Conservation (phyloP, 2,888 invertebrate genomes). For the Panzeria rudis region DNA sequence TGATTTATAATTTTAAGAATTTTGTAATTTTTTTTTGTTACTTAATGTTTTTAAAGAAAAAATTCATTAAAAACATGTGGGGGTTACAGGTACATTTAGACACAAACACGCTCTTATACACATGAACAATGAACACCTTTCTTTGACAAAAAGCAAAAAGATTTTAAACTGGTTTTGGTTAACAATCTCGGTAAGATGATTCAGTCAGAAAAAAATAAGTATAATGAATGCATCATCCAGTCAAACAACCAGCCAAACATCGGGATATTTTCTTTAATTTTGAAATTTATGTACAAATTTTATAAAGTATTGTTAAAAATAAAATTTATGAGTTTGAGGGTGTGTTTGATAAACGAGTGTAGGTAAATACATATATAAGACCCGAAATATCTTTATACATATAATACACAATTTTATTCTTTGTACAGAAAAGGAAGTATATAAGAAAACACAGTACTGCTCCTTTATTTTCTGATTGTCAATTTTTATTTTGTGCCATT, state of each 20-base stretch:
- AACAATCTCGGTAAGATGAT: constrained; percentile 62
- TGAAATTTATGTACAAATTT: constrained; percentile 15
- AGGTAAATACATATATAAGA: constrained; percentile 1
- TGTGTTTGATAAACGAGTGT: constrained; percentile 59
- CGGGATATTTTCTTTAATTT: constrained; percentile 13
- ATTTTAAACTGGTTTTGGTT: constrained; percentile 43
- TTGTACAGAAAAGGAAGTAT: constrained; percentile 26
- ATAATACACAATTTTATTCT: constrained; percentile 4
- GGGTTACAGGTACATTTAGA: constrained; percentile 59
- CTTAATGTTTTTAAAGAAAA: neutral
- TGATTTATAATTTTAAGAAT: constrained; percentile 60
- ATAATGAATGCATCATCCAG: constrained; percentile 62
- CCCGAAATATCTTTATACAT: neutral
- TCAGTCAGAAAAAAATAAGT: constrained; percentile 53
- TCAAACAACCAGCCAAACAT: constrained; percentile 32
- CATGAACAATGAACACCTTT: constrained; percentile 41
- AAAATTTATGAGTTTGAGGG: constrained; percentile 69
- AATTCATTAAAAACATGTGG: constrained; percentile 41
- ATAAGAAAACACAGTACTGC: constrained; percentile 41
- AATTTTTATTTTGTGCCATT: constrained; percentile 25
- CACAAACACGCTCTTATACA: neutral
- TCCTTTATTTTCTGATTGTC: constrained; percentile 65
- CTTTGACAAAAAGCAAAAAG: constrained; percentile 49
- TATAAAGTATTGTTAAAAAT: constrained; percentile 59
- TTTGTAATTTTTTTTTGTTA: constrained; percentile 28